Evolutionary conservation across 2,113 vertebrate species (phyloP), one percentile per base, ranked within the genome.

Genomic region (Cacatua alba): DNA sequence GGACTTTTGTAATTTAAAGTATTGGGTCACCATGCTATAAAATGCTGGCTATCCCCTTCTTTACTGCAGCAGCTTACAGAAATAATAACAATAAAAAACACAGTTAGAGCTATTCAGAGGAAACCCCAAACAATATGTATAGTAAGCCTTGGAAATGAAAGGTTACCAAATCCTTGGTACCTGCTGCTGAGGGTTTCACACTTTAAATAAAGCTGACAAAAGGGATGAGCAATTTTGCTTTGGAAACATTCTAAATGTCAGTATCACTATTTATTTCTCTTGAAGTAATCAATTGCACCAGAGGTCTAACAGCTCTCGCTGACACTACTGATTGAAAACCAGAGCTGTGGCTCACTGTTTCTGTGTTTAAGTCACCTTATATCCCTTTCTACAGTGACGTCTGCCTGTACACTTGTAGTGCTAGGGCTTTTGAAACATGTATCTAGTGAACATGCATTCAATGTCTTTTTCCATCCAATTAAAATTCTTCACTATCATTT

Each of bases 401-500:
- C 74, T 79, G n/a, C 7, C 77, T 63, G 44, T 41, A 26, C 48
- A 62, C 19, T 85, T 46, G 33, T 88, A 93, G 87, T 74, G 79
- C 41, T 44, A 41, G 35, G 69, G 77, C 15, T 51, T 87, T 92
- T 81, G 87, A 90, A 91, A 68, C 76, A 35, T n/a, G 33, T 68
- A 43, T 83, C 70, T 65, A 31, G 60, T 62, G 69, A 90, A 85
- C 92, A 86, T 31, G 17, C 72, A 79, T 95, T 94, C 89, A 46
- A 29, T 14, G 49, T 90, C 90, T 93, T 92, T 92, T 86, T 84
- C 93, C 93, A 97, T 95, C 91, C 96, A 97, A 98, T 98, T 98
- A 98, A 97, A 97, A 97, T 95, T 92, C 94, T 94, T 95, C 78
- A 53, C 94, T 97, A 98, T 98, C 97, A 86, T 94, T 92, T 44